phyloP scores from a whole-genome alignment of 2,113 vertebrate genomes.

The Nothobranchius kuhntae region DNA sequence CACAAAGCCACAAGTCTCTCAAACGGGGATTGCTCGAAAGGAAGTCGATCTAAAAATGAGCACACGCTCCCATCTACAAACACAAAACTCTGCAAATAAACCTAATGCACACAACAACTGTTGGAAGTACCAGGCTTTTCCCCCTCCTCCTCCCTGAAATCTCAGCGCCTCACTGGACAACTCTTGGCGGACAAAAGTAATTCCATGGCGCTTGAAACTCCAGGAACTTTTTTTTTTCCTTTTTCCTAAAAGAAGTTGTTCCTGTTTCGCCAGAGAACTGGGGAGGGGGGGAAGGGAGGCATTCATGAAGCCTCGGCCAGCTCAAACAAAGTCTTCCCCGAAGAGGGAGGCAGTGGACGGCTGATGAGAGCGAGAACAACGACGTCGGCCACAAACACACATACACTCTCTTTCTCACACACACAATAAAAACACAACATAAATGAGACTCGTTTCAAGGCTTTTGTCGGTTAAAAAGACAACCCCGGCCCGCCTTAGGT shows the following conservation, averaged over 20 bases:
- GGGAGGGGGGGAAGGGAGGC: conserved; percentile 83
- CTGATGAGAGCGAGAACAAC: conserved; percentile 69
- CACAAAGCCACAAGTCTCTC: conserved; percentile 63
- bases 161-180: conserved; percentile 77
- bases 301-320: conserved; percentile 80
- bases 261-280: conserved; percentile 82
- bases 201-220: conserved; percentile 83
- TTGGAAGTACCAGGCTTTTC: conserved; percentile 33
- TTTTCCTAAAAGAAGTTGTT: conserved; percentile 85
- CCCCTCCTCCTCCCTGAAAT: conserved; percentile 65
- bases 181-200: conserved; percentile 74
- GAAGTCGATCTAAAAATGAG: conserved; percentile 55
- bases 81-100: conserved; percentile 54
- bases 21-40: conserved; percentile 45
- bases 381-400: conserved; percentile 60
- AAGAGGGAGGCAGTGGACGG: conserved; percentile 77
- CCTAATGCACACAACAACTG: conserved; percentile 46
- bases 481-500: conserved; percentile 36
- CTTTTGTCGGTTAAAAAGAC: conserved; percentile 47
- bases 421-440: not conserved
- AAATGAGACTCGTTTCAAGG: conserved; percentile 13
- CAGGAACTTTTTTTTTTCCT: conserved; percentile 76
- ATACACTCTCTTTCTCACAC: conserved; percentile 25
- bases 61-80: conserved; percentile 4
- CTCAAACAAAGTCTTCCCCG: conserved; percentile 81